These are phyloP conservation scores for Cyphomyrmex costatus DNA, from an alignment of 1,140 invertebrate genomes.

Conservation along the genomic window DNA sequence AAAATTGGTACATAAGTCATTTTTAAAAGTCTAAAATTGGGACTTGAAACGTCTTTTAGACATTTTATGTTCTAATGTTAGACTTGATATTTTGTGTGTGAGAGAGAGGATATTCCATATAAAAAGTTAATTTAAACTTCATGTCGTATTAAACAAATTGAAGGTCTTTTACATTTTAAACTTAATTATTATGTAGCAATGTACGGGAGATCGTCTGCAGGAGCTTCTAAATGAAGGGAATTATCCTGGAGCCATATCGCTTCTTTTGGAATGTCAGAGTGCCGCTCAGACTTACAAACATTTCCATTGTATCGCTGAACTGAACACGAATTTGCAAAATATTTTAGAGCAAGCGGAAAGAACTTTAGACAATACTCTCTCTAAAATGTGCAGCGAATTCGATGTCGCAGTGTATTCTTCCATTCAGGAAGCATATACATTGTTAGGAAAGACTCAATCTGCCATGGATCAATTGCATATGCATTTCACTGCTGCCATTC, in stretches of 20 bases:
- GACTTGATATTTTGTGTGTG: too few relatives aligned
- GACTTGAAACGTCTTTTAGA: too few relatives aligned
- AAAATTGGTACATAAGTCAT: neutral
- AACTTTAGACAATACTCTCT: conserved; percentile 95
- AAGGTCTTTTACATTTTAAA: neutral
- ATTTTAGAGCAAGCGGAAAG: conserved; percentile 97
- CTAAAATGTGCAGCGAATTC: conserved; percentile 92
- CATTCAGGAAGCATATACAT: conserved; percentile 94
- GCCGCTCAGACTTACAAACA: conserved; percentile 93
- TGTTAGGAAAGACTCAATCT: conserved; percentile 95
- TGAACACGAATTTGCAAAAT: conserved; percentile 96
- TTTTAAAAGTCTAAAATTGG: too few relatives aligned
- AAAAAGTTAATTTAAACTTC: neutral
- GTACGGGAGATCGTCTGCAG: conserved; percentile 94
- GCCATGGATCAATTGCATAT: conserved; percentile 98
- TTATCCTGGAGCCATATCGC: conserved; percentile 95
- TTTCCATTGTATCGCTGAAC: conserved; percentile 94
- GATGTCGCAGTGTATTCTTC: conserved; percentile 91
- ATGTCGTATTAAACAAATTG: neutral
- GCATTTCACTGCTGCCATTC: conserved; percentile 97
- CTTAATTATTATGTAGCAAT: conserved; percentile 87
- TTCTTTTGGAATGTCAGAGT: conserved; percentile 95
- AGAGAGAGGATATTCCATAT: neutral
- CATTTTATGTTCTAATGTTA: too few relatives aligned
- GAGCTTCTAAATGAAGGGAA: conserved; percentile 94